Conservation (phyloP, 2,888 invertebrate species). For the Lasioglossum zephyrum region DNA sequence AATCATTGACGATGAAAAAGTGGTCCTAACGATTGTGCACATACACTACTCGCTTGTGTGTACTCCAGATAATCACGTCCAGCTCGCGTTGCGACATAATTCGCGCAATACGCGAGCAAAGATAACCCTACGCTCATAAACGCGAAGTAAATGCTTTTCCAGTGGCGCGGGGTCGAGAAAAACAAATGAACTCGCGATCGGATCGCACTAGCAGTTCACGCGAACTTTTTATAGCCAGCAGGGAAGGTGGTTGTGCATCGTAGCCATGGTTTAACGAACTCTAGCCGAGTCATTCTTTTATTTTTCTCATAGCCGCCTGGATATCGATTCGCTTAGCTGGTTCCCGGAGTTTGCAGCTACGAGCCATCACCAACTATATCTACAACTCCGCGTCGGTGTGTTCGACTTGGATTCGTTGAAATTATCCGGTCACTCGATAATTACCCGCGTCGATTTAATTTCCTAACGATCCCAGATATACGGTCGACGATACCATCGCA, state of each 20-base stretch:
- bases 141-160: neutral
- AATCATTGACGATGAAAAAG: neutral
- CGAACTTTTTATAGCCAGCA: conserved; percentile 13
- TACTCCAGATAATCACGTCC: neutral
- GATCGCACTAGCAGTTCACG: conserved; percentile 7
- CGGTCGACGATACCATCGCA: neutral
- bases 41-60: neutral
- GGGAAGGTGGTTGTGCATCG: conserved; percentile 10
- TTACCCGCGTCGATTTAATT: neutral
- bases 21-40: neutral
- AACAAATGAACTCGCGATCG: conserved; percentile 4
- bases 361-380: neutral
- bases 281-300: neutral
- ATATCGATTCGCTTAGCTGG: conserved; percentile 28
- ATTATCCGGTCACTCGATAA: neutral
- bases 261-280: conserved; percentile 38
- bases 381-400: neutral
- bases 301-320: neutral
- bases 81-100: neutral
- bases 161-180: neutral
- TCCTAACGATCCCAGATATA: neutral
- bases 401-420: neutral
- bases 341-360: neutral
- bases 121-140: neutral
- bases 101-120: neutral